These are phyloP conservation scores for Gambusia affinis DNA, from an alignment of 2,113 vertebrate genomes.

Conservation along the genomic window DNA sequence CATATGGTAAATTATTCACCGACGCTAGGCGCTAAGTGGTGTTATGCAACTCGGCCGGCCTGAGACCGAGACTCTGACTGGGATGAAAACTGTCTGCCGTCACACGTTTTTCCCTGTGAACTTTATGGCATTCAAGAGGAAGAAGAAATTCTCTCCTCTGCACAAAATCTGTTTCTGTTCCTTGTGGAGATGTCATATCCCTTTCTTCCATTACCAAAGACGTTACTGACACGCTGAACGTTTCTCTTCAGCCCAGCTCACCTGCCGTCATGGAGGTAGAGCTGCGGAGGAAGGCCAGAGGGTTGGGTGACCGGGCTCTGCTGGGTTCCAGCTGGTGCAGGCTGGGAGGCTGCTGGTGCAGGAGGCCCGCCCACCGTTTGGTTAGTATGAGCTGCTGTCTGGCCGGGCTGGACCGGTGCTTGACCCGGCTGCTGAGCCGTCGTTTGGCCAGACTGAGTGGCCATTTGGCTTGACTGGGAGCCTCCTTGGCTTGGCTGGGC, in stretches of 20 bases:
- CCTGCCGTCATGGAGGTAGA: constrained; percentile 97
- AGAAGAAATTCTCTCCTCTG: constrained; percentile 1
- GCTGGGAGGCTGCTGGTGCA: constrained; percentile 66
- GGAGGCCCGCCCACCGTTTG: constrained; percentile 61
- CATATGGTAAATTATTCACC: constrained; percentile 75
- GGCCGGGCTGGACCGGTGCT: constrained; percentile 53
- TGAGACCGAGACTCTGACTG: constrained; percentile 21
- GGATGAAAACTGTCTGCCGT: constrained; percentile 27
- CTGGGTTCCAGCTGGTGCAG: constrained; percentile 59
- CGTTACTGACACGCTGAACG: background rate
- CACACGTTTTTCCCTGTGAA: constrained; percentile 22
- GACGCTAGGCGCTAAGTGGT: constrained; percentile 62
- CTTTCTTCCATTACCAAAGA: background rate
- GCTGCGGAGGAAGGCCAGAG: constrained; percentile 86
- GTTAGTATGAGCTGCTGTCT: constrained; percentile 61
- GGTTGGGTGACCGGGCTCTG: constrained; percentile 77
- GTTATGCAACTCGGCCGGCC: constrained; percentile 51
- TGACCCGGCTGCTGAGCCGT: constrained; percentile 70
- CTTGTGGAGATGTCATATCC: constrained; percentile 4
- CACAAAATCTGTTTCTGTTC: background rate
- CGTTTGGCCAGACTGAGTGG: constrained; percentile 51
- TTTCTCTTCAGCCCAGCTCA: constrained; percentile 60
- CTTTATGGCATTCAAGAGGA: constrained; percentile 8
- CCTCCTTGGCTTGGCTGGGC: constrained; percentile 81
- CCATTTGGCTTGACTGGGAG: constrained; percentile 63